Evolutionary conservation across 2,888 invertebrate species (phyloP).

Genomic region (Perdita meconis): DNA sequence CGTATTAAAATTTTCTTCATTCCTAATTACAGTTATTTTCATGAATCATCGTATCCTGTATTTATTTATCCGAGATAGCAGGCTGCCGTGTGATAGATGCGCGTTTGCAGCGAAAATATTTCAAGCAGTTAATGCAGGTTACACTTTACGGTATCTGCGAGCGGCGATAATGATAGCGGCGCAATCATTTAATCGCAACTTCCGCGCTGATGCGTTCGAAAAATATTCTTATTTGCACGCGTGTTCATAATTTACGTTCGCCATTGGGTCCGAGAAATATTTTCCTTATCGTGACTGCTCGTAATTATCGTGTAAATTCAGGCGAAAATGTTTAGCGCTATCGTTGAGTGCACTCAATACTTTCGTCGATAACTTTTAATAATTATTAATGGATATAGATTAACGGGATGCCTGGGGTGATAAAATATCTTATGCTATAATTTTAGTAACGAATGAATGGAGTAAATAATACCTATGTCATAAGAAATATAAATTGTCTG

Average conservation of each 20-base stretch:
- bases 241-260: not conserved
- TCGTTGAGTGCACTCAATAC: no score
- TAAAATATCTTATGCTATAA: no score
- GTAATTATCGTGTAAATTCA: not conserved
- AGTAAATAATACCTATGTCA: no score
- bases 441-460: no score
- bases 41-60: conserved; percentile 34
- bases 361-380: no score
- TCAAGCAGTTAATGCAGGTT: conserved; percentile 9
- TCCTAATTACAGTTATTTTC: conserved; percentile 35
- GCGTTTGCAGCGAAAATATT: conserved; percentile 27
- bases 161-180: conserved; percentile 25
- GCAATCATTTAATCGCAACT: conserved; percentile 15
- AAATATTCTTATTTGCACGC: conserved; percentile 7
- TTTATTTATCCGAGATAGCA: conserved; percentile 21
- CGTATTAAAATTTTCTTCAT: conserved; percentile 23
- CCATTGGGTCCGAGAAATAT: not conserved
- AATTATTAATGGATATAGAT: no score
- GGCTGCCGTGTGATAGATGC: conserved; percentile 19
- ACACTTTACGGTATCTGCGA: conserved; percentile 20
- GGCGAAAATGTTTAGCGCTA: not conserved
- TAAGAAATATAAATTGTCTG: no score
- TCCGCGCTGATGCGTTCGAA: conserved; percentile 5
- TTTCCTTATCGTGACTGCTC: not conserved
- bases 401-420: no score